Evolutionary conservation across 2,797 vertebrate genomes (phyloP).

Genomic region (Crypturellus tataupa): DNA sequence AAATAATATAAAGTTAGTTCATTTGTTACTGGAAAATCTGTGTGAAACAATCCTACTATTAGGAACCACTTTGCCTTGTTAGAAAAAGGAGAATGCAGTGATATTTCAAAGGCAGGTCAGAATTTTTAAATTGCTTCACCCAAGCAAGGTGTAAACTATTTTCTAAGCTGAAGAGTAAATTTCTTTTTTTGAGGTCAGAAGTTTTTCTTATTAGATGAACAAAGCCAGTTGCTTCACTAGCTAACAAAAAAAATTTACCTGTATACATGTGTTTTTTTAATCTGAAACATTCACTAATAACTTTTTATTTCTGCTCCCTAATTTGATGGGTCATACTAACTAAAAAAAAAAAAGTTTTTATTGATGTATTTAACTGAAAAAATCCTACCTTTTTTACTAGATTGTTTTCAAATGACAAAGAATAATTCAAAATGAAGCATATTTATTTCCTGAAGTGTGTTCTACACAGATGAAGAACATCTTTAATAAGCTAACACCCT

Average conservation of each 20-base stretch:
- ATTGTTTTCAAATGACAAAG: constrained; percentile 3
- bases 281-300: neutral
- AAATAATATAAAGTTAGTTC: neutral
- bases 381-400: neutral
- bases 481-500: constrained; percentile 76
- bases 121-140: neutral
- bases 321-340: neutral
- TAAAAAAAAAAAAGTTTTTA: neutral
- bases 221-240: neutral
- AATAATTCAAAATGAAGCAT: constrained; percentile 35
- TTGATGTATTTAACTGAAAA: neutral
- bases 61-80: neutral
- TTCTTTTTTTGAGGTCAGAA: neutral
- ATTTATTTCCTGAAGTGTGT: constrained; percentile 37
- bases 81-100: neutral
- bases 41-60: neutral
- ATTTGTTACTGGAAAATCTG: neutral
- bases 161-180: neutral
- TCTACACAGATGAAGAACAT: constrained; percentile 62
- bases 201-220: neutral
- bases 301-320: neutral
- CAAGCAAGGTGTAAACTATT: neutral
- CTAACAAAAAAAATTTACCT: neutral
- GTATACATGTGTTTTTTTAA: neutral
- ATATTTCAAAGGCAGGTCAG: neutral